Evolutionary conservation across 1,140 invertebrate genomes (phyloP).

Genomic region (Ostrea edulis): DNA sequence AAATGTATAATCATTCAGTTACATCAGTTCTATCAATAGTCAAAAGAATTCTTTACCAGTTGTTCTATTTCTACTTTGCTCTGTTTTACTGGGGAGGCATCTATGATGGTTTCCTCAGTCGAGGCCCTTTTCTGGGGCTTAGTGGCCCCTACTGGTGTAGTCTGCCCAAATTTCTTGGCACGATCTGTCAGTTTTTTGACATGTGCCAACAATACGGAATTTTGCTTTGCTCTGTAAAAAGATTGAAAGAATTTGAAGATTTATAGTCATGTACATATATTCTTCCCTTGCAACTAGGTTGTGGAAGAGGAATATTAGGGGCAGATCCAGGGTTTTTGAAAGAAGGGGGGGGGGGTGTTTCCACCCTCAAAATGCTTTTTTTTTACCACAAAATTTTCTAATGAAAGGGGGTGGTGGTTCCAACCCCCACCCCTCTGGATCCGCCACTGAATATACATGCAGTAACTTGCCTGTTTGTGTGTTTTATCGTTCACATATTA

Average conservation of each 20-base stretch:
- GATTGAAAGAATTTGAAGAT: neutral
- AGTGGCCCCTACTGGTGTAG: neutral
- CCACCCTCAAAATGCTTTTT: too few species aligned
- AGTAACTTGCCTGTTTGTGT: too few species aligned
- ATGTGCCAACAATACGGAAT: neutral
- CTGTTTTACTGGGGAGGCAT: neutral
- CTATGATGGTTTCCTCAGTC: neutral
- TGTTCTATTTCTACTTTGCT: neutral
- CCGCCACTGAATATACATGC: too few species aligned
- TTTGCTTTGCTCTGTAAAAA: neutral
- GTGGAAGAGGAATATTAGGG: too few species aligned
- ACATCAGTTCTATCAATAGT: neutral
- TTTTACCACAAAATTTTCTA: too few species aligned
- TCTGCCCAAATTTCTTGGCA: constrained; percentile 19
- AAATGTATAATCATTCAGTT: neutral
- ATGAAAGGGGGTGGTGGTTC: too few species aligned
- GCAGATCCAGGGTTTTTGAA: too few species aligned
- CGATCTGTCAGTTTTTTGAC: constrained; percentile 23
- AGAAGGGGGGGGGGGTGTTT: too few species aligned
- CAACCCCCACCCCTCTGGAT: too few species aligned
- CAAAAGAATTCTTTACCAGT: neutral
- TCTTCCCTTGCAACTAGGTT: too few species aligned
- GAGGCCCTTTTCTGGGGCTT: constrained; percentile 2
- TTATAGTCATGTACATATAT: too few species aligned
- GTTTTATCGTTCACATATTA: too few species aligned